Evolutionary conservation across 2,113 vertebrate genomes (phyloP).

Genomic region (Baryphthengus martii): DNA sequence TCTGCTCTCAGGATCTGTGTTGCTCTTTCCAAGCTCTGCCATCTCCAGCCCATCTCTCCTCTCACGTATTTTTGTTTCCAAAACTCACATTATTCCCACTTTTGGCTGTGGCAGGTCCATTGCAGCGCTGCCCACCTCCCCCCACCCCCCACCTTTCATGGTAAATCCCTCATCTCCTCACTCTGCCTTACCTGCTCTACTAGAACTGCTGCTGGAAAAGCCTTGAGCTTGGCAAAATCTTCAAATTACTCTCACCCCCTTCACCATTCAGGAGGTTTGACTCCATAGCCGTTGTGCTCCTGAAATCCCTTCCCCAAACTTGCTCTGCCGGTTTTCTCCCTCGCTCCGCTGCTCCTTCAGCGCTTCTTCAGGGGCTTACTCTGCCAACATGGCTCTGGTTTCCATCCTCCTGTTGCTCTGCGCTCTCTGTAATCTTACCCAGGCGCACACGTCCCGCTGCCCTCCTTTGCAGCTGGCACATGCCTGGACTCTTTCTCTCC

Average conservation of each 20-base stretch:
- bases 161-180: not conserved
- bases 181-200: not conserved
- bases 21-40: not conserved
- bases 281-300: not conserved
- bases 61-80: not conserved
- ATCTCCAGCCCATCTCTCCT: not conserved
- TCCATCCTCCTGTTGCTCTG: not conserved
- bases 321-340: fast-evolving
- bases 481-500: not conserved
- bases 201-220: not conserved
- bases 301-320: not conserved
- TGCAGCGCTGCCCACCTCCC: too few species aligned
- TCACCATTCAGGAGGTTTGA: not conserved
- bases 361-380: not conserved
- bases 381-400: not conserved
- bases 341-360: not conserved
- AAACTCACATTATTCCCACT: not conserved
- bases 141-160: too few species aligned
- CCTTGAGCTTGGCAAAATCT: not conserved
- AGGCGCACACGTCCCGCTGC: fast-evolving
- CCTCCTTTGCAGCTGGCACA: not conserved
- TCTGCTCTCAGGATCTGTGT: not conserved
- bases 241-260: not conserved
- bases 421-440: not conserved
- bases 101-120: not conserved